A percentile compares a stretch with the other conserved stretches of the same genome.
These are phyloP conservation scores for Phrynosoma platyrhinos DNA, from an alignment of 2,113 vertebrate species.

Conservation along the genomic window DNA sequence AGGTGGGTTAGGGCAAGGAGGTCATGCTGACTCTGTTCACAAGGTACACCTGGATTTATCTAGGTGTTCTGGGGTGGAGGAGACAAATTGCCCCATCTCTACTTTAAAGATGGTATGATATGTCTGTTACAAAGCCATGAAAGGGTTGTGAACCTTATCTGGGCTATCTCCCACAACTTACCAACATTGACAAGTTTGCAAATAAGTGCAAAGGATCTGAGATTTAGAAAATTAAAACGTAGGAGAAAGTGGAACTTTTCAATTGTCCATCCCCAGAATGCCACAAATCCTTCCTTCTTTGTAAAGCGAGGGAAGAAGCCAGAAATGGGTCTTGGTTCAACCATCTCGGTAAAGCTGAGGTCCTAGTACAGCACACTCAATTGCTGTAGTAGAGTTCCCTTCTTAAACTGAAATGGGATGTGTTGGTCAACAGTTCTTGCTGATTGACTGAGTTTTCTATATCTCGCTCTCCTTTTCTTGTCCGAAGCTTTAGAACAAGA, in stretches of 20 bases:
- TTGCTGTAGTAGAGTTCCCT: neutral
- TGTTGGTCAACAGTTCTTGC: neutral
- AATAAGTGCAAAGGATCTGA: neutral
- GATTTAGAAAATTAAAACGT: neutral
- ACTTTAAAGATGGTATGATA: neutral
- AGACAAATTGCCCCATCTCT: neutral
- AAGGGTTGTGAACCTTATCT: neutral
- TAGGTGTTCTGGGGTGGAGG: neutral
- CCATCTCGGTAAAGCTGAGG: neutral
- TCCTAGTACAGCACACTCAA: neutral
- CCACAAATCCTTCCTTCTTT: neutral
- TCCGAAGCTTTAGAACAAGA: too few relatives aligned
- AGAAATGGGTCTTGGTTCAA: neutral
- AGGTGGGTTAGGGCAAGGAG: neutral
- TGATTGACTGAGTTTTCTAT: neutral
- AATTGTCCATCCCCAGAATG: neutral
- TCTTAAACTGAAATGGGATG: neutral
- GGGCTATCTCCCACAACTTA: too few relatives aligned
- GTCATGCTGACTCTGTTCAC: neutral
- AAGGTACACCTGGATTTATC: neutral
- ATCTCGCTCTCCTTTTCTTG: too few relatives aligned
- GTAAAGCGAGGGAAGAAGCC: neutral
- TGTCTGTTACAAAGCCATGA: neutral
- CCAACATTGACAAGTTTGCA: neutral
- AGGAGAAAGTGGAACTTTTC: too few relatives aligned